Evolutionary conservation across 2,888 invertebrate genomes (phyloP), one percentile per base, ranked within the genome.

Genomic region (Perithous albicinctus): DNA sequence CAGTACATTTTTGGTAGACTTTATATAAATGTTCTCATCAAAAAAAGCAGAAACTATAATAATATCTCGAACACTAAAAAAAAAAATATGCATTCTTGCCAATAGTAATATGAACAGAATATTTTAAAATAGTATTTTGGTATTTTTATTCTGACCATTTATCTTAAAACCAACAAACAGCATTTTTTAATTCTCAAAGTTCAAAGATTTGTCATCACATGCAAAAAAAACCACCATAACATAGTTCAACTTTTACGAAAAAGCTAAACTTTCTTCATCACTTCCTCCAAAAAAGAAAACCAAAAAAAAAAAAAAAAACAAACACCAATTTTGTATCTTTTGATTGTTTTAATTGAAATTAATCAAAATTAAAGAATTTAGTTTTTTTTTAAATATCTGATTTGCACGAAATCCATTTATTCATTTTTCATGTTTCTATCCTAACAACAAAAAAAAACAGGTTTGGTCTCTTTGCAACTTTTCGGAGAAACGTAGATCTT

Each of bases 401-500:
- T 29, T 29, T 26, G n/a, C 29, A 29, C n/a, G n/a, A n/a, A n/a
- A n/a, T n/a, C n/a, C n/a, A n/a, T n/a, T 56, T 56, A 56, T 56
- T 56, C 26, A 56, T 56, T 56, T 35, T 56, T 32, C 7, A n/a
- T 32, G 35, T 61, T 61, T 32, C 2, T 10, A 8, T 2, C 23
- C 35, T n/a, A 18, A 18, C 12, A 35, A 61, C 35, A 20, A 20
- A 18, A n/a, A n/a, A n/a, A n/a, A n/a, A n/a, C n/a, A n/a, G 8
- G 18, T 26, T 29, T n/a, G n/a, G 54, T 63, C 48, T 61, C 23
- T 54, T 61, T 32, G 35, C 20, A 59, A 69, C 59, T 75, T 61
- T 43, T 35, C 5, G 32, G n/a, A 12, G 41, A 51, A 18, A 63
- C 5, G 43, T 35, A 10, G 61, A 78, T 61, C 43, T 26, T 35